phyloP scores from a whole-genome alignment of 2,888 invertebrate species.

The Agrotis segetum region DNA sequence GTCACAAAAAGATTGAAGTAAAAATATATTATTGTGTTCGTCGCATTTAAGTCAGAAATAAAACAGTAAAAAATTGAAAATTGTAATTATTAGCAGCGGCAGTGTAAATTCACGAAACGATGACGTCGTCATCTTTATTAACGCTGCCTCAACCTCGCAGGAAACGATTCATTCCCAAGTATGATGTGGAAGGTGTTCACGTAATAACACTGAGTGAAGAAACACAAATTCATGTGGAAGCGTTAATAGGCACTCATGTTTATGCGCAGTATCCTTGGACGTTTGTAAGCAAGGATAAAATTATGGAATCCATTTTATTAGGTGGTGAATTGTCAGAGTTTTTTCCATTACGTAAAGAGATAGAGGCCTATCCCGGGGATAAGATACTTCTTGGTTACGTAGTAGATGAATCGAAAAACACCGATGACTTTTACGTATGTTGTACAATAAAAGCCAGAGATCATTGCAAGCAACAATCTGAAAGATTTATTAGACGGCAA shows the following conservation, averaged over 20 bases:
- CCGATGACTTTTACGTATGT: constrained; percentile 93
- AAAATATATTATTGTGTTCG: not conserved
- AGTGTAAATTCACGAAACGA: constrained; percentile 67
- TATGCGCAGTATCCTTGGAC: constrained; percentile 95
- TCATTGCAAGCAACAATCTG: constrained; percentile 88
- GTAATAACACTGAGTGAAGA: constrained; percentile 89
- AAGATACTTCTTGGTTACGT: constrained; percentile 92
- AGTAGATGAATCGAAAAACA: constrained; percentile 91
- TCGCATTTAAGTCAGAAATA: not conserved
- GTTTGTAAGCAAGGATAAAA: constrained; percentile 90
- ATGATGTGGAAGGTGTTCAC: constrained; percentile 90
- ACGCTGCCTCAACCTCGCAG: constrained; percentile 77
- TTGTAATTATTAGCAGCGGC: constrained; percentile 48
- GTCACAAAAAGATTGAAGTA: constrained; percentile 16
- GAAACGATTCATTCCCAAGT: constrained; percentile 87
- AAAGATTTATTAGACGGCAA: constrained; percentile 90
- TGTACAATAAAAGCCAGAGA: constrained; percentile 90
- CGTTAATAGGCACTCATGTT: constrained; percentile 93
- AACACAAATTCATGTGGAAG: constrained; percentile 92
- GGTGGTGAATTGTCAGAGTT: constrained; percentile 89
- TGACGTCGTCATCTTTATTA: constrained; percentile 67
- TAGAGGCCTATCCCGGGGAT: constrained; percentile 82
- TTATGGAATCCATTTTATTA: constrained; percentile 92
- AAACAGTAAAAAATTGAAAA: not conserved
- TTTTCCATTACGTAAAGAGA: constrained; percentile 77